Evolutionary conservation across 2,797 vertebrate species (phyloP), one percentile per base, ranked within the genome.

Genomic region (Gymnoscopelus microlampas): DNA sequence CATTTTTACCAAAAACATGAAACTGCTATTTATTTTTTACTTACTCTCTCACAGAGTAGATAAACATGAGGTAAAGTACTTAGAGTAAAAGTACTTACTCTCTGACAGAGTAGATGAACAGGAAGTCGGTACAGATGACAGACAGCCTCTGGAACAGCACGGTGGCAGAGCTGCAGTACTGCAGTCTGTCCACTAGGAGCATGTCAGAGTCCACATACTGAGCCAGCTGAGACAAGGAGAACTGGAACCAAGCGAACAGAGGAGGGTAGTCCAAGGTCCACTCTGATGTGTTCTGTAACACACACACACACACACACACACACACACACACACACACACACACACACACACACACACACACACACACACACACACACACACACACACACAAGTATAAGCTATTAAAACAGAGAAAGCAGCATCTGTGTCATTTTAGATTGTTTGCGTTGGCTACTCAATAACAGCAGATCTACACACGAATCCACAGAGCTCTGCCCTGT

Each of bases 231-330:
- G 97, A 98, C 51, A 99, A 90, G 0, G 87, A 86, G 0, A 86
- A 93, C 72, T 99, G 96, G 78, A 99, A 97, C 97, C 97, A 98
- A n/a, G 96, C 98, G 63, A 99, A 99, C 71, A 99, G 94, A 0
- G 98, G 98, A 0, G 98, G 98, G 75, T 99, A 99, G 87, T 99
- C 98, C 93, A 99, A 84, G 0, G 97, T 99, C 98, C 98, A 99
- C 70, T 95, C 93, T 0, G 98, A 99, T 1, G 95, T 95, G 71
- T 93, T 94, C 98, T 99, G 15, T 35, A 57, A 68, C 7, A 49
- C 3, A 68, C 23, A 54, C 48, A 60, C 9, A 51, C 11, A 57
- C 68, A 79, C 0, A 5, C 32, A 75, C 60, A 55, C 57, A 67
- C 13, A 76, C 15, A 4, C 5, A 39, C 5, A 39, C 5, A 39